Percentiles rank a stretch among this genome's conserved stretches.
phyloP scores from a whole-genome alignment of 2,888 invertebrate genomes.

The Nemapogon koenigi region DNA sequence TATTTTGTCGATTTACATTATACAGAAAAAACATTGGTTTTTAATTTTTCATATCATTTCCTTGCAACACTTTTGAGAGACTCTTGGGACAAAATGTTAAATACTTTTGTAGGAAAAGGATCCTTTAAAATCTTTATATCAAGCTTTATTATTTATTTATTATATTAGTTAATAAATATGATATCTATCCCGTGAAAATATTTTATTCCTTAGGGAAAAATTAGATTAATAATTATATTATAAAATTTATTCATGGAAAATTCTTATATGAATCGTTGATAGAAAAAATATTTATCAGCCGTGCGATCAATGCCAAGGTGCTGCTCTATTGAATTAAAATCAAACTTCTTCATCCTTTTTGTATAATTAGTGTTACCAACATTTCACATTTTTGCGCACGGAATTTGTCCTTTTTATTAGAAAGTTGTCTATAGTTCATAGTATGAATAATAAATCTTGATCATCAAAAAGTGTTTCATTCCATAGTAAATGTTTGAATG shows the following conservation, averaged over 20 bases:
- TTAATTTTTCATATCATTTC: background rate
- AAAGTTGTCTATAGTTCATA: constrained; percentile 48
- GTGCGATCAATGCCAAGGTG: no score
- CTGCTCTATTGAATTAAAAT: no score
- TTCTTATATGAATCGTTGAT: no score
- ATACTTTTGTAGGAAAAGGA: background rate
- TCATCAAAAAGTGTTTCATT: constrained; percentile 22
- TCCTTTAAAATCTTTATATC: background rate
- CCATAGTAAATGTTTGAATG: background rate
- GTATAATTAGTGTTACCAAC: constrained; percentile 21
- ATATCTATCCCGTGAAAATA: background rate
- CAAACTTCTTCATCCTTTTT: background rate
- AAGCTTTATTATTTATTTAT: background rate
- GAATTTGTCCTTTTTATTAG: constrained; percentile 27
- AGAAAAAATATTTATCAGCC: no score
- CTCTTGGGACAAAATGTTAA: no score
- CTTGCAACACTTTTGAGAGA: background rate
- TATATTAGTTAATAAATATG: background rate
- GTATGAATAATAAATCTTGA: constrained; percentile 29
- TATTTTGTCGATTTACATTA: background rate
- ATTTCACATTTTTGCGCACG: constrained; percentile 12
- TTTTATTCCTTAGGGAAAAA: background rate
- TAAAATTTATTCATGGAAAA: background rate
- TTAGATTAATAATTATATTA: background rate
- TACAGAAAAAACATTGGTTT: background rate